A percentile compares a stretch with the other conserved stretches of the same genome.
These are phyloP conservation scores for Xanthorhoe spadicearia DNA, from an alignment of 2,888 invertebrate genomes.

Conservation along the genomic window DNA sequence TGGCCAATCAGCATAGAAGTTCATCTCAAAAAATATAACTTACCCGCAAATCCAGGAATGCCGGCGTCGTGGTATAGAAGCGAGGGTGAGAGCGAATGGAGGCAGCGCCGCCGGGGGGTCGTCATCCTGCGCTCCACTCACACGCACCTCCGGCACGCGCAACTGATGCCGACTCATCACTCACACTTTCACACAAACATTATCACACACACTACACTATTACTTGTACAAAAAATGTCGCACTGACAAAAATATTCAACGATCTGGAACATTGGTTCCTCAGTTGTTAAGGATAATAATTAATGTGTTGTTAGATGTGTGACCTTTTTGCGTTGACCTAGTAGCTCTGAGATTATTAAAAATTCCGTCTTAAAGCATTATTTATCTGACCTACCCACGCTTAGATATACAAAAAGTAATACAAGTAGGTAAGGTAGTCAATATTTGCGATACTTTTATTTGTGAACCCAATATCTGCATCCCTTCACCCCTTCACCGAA, in stretches of 20 bases:
- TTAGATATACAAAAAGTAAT: background rate
- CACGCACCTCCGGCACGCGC: constrained; percentile 88
- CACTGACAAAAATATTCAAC: constrained; percentile 8
- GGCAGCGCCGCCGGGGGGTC: constrained; percentile 74
- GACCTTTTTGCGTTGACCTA: constrained; percentile 18
- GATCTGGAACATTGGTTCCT: constrained; percentile 19
- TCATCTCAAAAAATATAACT: constrained; percentile 59
- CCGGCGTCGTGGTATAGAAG: constrained; percentile 85
- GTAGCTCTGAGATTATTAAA: constrained; percentile 2
- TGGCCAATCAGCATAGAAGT: background rate
- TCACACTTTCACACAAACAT: constrained; percentile 42
- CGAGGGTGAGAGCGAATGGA: constrained; percentile 79
- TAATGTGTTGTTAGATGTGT: constrained; percentile 53
- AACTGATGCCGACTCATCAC: constrained; percentile 84
- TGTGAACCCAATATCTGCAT: too few relatives aligned
- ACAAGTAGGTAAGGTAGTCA: too few relatives aligned
- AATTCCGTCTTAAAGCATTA: background rate
- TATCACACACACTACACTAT: constrained; percentile 30
- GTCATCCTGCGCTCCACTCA: constrained; percentile 82
- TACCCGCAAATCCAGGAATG: constrained; percentile 92
- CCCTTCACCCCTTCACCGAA: too few relatives aligned
- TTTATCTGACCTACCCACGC: constrained; percentile 10
- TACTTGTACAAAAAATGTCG: constrained; percentile 19
- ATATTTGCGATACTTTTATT: too few relatives aligned
- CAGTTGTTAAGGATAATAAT: constrained; percentile 14